Evolutionary conservation across 2,113 vertebrate species (phyloP).

Genomic region (Pantherophis guttatus): DNA sequence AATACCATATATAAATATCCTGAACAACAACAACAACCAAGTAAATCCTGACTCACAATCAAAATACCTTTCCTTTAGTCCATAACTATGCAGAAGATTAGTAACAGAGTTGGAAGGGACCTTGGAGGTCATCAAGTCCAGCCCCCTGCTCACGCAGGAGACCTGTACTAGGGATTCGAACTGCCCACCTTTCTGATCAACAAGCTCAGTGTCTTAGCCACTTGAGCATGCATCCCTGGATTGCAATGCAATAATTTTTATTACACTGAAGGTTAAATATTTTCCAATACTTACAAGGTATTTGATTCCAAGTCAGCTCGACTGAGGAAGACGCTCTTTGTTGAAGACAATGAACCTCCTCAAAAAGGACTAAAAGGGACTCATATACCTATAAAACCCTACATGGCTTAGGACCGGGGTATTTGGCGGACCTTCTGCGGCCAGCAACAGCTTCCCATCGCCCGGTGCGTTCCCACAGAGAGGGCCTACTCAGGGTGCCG

Average conservation of each 20-base stretch:
- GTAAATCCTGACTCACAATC: neutral
- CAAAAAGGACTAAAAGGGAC: neutral
- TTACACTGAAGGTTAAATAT: neutral
- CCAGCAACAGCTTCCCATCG: too few species aligned
- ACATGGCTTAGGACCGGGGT: too few species aligned
- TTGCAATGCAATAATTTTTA: neutral
- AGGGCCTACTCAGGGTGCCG: too few species aligned
- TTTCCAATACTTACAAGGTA: neutral
- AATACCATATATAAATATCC: neutral
- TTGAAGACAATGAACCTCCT: neutral
- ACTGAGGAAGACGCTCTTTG: neutral
- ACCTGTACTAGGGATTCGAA: too few species aligned
- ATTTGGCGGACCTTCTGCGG: too few species aligned
- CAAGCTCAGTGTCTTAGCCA: too few species aligned
- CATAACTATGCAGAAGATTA: neutral
- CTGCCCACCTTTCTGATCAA: too few species aligned
- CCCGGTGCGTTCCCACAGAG: too few species aligned
- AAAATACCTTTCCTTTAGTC: neutral
- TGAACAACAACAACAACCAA: neutral
- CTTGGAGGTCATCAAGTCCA: too few species aligned
- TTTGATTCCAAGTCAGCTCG: neutral
- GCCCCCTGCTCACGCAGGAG: too few species aligned
- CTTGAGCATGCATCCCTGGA: neutral
- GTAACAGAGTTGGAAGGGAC: too few species aligned
- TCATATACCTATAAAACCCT: too few species aligned